phyloP scores from a whole-genome alignment of 1,140 invertebrate genomes.

The Hestina assimilis region DNA sequence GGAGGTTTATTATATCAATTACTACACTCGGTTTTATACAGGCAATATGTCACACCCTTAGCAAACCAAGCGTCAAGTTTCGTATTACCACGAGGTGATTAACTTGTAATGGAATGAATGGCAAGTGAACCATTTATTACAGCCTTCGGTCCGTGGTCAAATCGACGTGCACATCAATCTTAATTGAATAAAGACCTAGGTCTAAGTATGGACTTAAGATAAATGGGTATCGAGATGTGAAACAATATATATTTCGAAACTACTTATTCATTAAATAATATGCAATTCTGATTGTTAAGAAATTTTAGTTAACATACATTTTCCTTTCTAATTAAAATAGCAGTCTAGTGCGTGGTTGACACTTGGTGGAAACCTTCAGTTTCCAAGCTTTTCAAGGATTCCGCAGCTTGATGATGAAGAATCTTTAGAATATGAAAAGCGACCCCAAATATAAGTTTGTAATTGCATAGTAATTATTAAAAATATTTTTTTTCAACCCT shows the following conservation, averaged over 20 bases:
- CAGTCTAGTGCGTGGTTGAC: too few species aligned
- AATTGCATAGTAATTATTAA: too few species aligned
- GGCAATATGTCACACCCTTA: neutral
- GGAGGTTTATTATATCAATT: too few species aligned
- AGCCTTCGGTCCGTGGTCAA: conserved; percentile 23
- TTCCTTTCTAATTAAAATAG: too few species aligned
- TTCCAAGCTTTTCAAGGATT: too few species aligned
- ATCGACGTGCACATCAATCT: conserved; percentile 29
- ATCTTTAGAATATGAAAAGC: too few species aligned
- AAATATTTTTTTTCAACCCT: too few species aligned
- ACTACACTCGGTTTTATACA: neutral
- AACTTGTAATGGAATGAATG: conserved; percentile 21
- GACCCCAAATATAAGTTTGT: too few species aligned
- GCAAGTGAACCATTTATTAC: conserved; percentile 25
- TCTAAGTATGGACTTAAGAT: neutral
- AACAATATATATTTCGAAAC: neutral
- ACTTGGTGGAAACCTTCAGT: too few species aligned
- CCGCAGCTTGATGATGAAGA: too few species aligned
- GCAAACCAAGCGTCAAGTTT: conserved; percentile 7
- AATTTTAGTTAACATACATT: too few species aligned
- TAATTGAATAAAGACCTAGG: conserved; percentile 33
- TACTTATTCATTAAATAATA: neutral
- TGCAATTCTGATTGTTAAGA: too few species aligned
- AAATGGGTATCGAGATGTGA: neutral
- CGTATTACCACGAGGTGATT: conserved; percentile 14